Evolutionary conservation across 2,888 invertebrate genomes (phyloP).

Genomic region (Coenonympha arcania): DNA sequence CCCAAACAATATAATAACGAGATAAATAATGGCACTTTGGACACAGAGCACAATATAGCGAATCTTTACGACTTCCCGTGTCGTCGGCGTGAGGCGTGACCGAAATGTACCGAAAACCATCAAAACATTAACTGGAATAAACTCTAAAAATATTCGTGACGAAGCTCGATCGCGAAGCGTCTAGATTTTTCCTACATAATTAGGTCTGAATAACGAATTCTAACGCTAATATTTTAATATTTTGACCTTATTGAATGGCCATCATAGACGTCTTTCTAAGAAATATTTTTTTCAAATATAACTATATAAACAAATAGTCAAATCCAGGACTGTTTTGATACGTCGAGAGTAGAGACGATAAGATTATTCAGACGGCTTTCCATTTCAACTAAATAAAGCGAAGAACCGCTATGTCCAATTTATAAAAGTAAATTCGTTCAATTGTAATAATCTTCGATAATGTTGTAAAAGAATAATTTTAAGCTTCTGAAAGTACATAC

Average conservation of each 20-base stretch:
- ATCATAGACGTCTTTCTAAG: not conserved
- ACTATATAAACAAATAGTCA: too few relatives aligned
- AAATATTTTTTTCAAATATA: too few relatives aligned
- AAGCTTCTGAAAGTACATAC: too few relatives aligned
- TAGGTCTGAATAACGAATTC: conserved; percentile 4
- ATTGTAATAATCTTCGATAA: too few relatives aligned
- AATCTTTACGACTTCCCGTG: conserved; percentile 63
- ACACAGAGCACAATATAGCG: conserved; percentile 16
- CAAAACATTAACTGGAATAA: conserved; percentile 52
- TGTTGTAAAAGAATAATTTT: too few relatives aligned
- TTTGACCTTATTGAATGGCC: not conserved
- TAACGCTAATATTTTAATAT: not conserved
- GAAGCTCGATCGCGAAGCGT: conserved; percentile 11
- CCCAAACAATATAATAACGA: conserved; percentile 36
- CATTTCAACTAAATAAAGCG: too few relatives aligned
- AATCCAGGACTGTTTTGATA: too few relatives aligned
- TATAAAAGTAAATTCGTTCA: too few relatives aligned
- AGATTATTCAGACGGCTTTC: not conserved
- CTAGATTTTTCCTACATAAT: conserved; percentile 20
- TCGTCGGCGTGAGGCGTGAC: conserved; percentile 40
- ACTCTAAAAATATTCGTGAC: conserved; percentile 47
- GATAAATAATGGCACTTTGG: conserved; percentile 37
- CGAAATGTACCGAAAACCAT: conserved; percentile 51
- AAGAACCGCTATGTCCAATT: too few relatives aligned
- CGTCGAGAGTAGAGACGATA: not conserved